A percentile compares a stretch with the other conserved stretches of the same genome.
phyloP scores from a whole-genome alignment of 2,888 invertebrate genomes.

The Pollenia griseotomentosa region DNA sequence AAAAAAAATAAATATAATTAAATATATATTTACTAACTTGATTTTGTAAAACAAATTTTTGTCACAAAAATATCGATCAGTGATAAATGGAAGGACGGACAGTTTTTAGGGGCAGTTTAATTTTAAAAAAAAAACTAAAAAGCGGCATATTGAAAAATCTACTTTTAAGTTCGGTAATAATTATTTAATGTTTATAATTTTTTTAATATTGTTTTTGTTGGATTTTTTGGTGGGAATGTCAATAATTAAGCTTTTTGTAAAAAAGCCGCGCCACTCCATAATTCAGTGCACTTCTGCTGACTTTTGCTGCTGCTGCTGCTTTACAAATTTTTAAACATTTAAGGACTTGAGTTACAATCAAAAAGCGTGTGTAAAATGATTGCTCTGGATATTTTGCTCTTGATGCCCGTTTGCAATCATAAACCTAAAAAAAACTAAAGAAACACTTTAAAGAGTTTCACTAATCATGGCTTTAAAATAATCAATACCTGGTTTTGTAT shows the following conservation, averaged over 20 bases:
- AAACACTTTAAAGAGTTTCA: slow-evolving; percentile 62
- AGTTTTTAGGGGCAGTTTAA: slow-evolving; percentile 21
- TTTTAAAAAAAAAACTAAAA: slow-evolving; percentile 34
- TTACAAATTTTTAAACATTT: slow-evolving; percentile 62
- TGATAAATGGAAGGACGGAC: slow-evolving; percentile 16
- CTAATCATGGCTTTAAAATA: slow-evolving; percentile 71
- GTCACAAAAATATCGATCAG: slow-evolving; percentile 54
- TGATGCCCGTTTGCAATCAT: slow-evolving; percentile 53
- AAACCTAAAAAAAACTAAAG: not conserved
- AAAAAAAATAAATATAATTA: slow-evolving; percentile 27
- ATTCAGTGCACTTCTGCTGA: slow-evolving; percentile 5
- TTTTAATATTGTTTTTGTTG: slow-evolving; percentile 47
- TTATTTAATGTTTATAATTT: slow-evolving; percentile 65
- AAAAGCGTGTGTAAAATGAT: slow-evolving; percentile 35
- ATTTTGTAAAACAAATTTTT: slow-evolving; percentile 62
- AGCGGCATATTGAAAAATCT: slow-evolving; percentile 65
- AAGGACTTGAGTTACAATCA: slow-evolving; percentile 61
- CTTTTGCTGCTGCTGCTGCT: slow-evolving; percentile 9
- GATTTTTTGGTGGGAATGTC: slow-evolving; percentile 48
- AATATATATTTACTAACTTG: slow-evolving; percentile 71
- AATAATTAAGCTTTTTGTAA: slow-evolving; percentile 71
- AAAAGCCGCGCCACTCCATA: slow-evolving; percentile 46
- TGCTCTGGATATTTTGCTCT: slow-evolving; percentile 44
- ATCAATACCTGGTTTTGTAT: slow-evolving; percentile 67
- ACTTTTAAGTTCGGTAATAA: slow-evolving; percentile 71